Evolutionary conservation across 23 tunicate species (phyloP), one percentile per base, ranked within the genome.

Genomic region (Halocynthia aurantium): DNA sequence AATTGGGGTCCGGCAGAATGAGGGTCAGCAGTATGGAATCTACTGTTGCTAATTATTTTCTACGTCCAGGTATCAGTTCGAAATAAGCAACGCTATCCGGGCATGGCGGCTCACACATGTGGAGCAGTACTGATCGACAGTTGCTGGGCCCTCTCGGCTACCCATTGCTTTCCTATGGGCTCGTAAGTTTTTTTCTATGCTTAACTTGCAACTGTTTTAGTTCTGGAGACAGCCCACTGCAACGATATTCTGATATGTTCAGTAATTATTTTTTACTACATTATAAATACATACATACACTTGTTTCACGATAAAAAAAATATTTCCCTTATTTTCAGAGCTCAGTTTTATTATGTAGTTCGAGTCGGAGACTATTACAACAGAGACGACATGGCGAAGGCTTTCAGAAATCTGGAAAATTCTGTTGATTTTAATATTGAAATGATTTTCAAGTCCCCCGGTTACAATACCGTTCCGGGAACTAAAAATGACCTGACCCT

Each of bases 281-380:
- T n/a, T n/a, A n/a, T n/a, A n/a, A n/a, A n/a, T n/a, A 57, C 62
- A 57, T 57, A 10, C 12, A 10, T 57, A 57, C 12, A 12, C 62
- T 57, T 57, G 31, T 65, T 15, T 31, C 4, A 31, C 44, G 4
- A 31, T 31, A 4, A 31, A 31, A 31, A 31, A 0, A 4, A 31
- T 31, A 0, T 31, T 31, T 31, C 4, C 1, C 4, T 31, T 4
- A 31, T 31, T 31, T 31, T 31, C 44, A 31, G 44, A 31, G 44
- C 44, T 31, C 44, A 31, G 44, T 31, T 31, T 1, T 31, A 0
- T 4, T 31, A 8, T 65, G n/a, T 65, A 11, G 70, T 65, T 49
- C 13, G 70, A 65, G 70, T 65, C 0, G 70, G 70, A 15, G 70
- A 65, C 19, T 65, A 65, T 65, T 65, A 65, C 19, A 65, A 65